A percentile compares a stretch with the other conserved stretches of the same genome.
Conservation (phyloP, 2,888 invertebrate species). For the Andrena dorsata region DNA sequence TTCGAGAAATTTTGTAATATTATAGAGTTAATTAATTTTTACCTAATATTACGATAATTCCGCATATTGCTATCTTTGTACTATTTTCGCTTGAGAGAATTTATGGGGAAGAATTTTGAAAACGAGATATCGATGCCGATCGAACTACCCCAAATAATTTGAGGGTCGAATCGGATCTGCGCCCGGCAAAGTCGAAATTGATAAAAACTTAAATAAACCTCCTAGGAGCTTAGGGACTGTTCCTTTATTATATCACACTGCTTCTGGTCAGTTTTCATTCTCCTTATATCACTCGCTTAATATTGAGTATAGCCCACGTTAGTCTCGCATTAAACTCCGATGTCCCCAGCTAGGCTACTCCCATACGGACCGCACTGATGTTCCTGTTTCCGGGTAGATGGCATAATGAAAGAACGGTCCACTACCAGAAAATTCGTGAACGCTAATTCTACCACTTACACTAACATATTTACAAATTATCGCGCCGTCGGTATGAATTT, state of each 20-base stretch:
- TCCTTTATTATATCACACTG: slow-evolving; percentile 40
- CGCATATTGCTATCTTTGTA: slow-evolving; percentile 60
- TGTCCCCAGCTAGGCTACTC: background rate
- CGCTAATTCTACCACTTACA: slow-evolving; percentile 60
- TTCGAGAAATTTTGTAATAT: slow-evolving; percentile 19
- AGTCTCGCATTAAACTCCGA: background rate
- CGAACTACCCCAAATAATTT: slow-evolving; percentile 37
- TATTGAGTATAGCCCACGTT: background rate
- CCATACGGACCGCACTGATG: background rate
- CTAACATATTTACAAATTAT: slow-evolving; percentile 65
- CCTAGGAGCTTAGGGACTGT: slow-evolving; percentile 21
- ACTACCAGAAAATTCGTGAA: slow-evolving; percentile 56
- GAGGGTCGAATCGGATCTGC: slow-evolving; percentile 23
- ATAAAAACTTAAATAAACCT: slow-evolving; percentile 44
- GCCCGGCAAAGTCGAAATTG: slow-evolving; percentile 16
- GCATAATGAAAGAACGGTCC: slow-evolving; percentile 37
- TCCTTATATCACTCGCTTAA: background rate
- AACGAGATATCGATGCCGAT: slow-evolving; percentile 51
- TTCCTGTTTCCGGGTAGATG: background rate
- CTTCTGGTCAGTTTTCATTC: slow-evolving; percentile 23
- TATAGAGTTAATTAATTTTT: slow-evolving; percentile 29
- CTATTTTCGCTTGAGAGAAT: slow-evolving; percentile 44
- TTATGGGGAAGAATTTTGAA: slow-evolving; percentile 17
- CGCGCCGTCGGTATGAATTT: slow-evolving; percentile 50
- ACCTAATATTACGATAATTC: slow-evolving; percentile 47